These are phyloP conservation scores for Mormyrus proboscirostris DNA, from an alignment of 2,797 vertebrate genomes.

Conservation along the genomic window DNA sequence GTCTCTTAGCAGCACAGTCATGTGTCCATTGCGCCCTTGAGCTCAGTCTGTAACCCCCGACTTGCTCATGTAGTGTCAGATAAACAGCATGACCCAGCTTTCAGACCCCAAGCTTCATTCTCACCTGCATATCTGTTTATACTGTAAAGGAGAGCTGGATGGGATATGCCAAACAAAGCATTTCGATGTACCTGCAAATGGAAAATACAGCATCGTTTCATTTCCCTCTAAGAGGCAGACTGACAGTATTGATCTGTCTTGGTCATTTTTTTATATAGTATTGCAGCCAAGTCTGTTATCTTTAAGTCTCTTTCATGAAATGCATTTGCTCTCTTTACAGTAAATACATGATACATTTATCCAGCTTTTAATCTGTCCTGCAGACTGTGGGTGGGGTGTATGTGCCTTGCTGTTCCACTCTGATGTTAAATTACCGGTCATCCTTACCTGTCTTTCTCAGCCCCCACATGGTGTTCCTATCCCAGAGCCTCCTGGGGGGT, in stretches of 20 bases:
- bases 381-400: background rate
- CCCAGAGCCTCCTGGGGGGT: constrained; percentile 75
- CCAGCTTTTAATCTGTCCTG: background rate
- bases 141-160: background rate
- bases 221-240: background rate
- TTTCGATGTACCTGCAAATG: background rate
- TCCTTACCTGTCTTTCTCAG: constrained; percentile 51
- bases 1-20: background rate
- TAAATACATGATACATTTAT: background rate
- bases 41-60: background rate
- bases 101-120: background rate
- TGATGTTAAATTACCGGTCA: background rate
- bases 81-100: background rate
- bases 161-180: background rate
- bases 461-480: constrained; percentile 92
- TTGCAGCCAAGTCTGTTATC: background rate
- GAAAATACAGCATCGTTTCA: background rate
- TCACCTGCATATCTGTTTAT: background rate
- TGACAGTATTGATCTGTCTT: background rate
- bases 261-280: background rate
- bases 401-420: background rate
- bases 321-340: background rate
- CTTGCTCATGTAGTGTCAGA: background rate
- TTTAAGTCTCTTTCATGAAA: background rate
- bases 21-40: background rate